Evolutionary conservation across 1,140 invertebrate species (phyloP).

Genomic region (Pararge aegeria): DNA sequence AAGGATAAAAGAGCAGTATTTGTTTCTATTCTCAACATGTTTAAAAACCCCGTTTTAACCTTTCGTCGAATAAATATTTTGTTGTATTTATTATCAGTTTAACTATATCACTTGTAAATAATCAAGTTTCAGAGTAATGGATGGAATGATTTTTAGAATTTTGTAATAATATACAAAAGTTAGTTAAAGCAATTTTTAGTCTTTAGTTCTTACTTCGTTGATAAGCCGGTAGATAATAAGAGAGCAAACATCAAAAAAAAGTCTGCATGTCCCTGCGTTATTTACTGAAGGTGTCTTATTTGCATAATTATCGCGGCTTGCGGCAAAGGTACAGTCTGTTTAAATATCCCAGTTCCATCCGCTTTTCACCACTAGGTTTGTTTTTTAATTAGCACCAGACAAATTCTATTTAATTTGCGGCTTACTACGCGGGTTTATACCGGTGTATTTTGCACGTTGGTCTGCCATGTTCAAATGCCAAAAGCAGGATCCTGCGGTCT

Average conservation of each 20-base stretch:
- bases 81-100: too few species aligned
- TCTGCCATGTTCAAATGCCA: slow-evolving; percentile 65
- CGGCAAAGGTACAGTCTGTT: slow-evolving; percentile 28
- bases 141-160: too few species aligned
- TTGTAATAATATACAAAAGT: too few species aligned
- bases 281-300: slow-evolving; percentile 21
- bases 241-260: background rate
- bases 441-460: slow-evolving; percentile 55
- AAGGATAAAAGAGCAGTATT: too few species aligned
- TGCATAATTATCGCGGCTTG: slow-evolving; percentile 21
- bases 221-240: background rate
- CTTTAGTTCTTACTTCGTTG: too few species aligned
- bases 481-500: slow-evolving; percentile 68
- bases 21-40: too few species aligned
- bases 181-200: too few species aligned
- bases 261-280: background rate
- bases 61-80: too few species aligned
- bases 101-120: too few species aligned
- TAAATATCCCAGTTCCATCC: slow-evolving; percentile 28
- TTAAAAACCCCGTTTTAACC: too few species aligned
- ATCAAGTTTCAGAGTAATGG: too few species aligned
- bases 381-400: slow-evolving; percentile 65
- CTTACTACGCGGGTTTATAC: slow-evolving; percentile 38
- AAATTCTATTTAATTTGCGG: slow-evolving; percentile 71
- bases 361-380: slow-evolving; percentile 39